Evolutionary conservation across 2,113 vertebrate genomes (phyloP).

Genomic region (Baryphthengus martii): DNA sequence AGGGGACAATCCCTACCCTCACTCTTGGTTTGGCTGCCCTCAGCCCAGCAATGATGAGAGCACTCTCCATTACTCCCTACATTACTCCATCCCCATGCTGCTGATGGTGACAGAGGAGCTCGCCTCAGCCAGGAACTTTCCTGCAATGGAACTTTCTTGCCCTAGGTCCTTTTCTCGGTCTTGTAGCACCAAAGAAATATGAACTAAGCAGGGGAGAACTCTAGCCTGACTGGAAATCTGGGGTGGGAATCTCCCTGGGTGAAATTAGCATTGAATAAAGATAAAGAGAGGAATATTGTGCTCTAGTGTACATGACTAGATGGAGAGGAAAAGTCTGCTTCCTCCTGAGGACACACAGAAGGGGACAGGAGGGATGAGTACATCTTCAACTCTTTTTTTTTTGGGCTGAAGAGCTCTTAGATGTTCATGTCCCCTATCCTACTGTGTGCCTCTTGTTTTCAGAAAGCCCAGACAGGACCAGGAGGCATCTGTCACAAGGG

Average conservation of each 20-base stretch:
- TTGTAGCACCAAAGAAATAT: fast-evolving
- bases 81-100: neutral
- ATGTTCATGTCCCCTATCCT: neutral
- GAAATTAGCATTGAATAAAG: neutral
- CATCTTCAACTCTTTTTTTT: neutral
- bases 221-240: neutral
- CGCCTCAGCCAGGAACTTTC: neutral
- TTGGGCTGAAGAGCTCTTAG: neutral
- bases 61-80: neutral
- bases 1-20: neutral
- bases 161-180: neutral
- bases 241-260: neutral
- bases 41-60: neutral
- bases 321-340: neutral
- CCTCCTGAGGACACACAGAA: neutral
- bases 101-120: neutral
- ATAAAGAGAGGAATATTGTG: neutral
- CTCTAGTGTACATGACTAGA: neutral
- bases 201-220: neutral
- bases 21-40: neutral
- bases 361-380: neutral
- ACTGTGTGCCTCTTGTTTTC: neutral
- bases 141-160: neutral
- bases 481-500: neutral
- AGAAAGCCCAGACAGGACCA: neutral